Evolutionary conservation across 2,888 invertebrate species (phyloP).

Genomic region (Fragum fragum): DNA sequence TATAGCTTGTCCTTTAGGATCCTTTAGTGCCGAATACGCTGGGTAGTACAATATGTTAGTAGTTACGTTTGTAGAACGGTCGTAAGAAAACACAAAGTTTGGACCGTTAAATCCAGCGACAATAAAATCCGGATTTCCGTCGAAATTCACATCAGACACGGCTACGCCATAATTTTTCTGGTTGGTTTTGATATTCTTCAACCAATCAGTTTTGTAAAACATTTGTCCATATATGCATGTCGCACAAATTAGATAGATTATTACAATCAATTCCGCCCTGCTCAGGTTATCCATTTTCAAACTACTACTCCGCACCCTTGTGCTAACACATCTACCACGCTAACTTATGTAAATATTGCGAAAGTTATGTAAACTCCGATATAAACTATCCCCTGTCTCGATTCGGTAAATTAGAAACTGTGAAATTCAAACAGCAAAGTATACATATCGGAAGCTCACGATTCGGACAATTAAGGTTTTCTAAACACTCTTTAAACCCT

Average conservation of each 20-base stretch:
- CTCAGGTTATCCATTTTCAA: too few relatives aligned
- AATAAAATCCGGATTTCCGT: conserved; percentile 80
- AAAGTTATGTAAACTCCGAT: too few relatives aligned
- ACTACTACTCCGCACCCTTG: too few relatives aligned
- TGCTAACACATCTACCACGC: too few relatives aligned
- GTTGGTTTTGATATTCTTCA: conserved; percentile 65
- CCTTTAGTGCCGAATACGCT: conserved; percentile 73
- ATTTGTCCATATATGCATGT: background rate
- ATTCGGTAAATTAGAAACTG: too few relatives aligned
- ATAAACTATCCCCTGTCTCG: too few relatives aligned
- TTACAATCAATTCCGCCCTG: background rate
- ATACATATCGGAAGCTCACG: too few relatives aligned
- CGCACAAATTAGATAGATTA: background rate
- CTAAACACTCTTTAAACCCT: too few relatives aligned
- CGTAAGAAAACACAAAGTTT: conserved; percentile 80
- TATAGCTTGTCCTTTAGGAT: conserved; percentile 76
- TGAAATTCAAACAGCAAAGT: too few relatives aligned
- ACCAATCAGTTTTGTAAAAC: conserved; percentile 46
- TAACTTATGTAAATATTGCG: too few relatives aligned
- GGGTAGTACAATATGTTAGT: conserved; percentile 75
- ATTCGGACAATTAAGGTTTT: too few relatives aligned
- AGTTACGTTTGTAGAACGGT: conserved; percentile 59
- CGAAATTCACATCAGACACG: conserved; percentile 80
- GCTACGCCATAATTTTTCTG: conserved; percentile 82
- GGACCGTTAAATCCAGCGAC: conserved; percentile 80